phyloP scores from a whole-genome alignment of 2,888 invertebrate genomes.

The Rhodophaea formosa region DNA sequence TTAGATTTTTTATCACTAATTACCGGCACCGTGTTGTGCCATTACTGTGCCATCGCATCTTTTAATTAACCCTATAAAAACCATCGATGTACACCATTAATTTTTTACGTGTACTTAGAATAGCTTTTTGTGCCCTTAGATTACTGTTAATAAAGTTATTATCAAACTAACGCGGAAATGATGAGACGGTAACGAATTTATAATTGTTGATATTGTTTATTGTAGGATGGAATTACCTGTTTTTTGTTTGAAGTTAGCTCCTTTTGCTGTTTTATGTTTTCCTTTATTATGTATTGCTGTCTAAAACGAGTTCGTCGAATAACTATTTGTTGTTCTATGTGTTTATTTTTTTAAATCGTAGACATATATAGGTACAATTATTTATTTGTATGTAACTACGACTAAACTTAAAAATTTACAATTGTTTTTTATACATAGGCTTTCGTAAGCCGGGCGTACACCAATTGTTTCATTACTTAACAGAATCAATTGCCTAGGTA shows the following conservation, averaged over 20 bases:
- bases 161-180: constrained; percentile 2
- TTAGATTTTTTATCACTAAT: constrained; percentile 27
- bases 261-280: not conserved
- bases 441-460: too few species aligned
- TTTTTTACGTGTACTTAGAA: not conserved
- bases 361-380: too few species aligned
- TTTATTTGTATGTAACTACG: too few species aligned
- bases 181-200: constrained; percentile 7
- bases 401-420: too few species aligned
- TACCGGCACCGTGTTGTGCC: constrained; percentile 23
- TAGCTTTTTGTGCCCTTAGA: constrained; percentile 9
- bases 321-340: too few species aligned
- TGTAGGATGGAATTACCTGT: constrained; percentile 2
- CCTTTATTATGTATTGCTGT: not conserved
- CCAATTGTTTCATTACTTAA: too few species aligned
- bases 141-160: not conserved
- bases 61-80: not conserved
- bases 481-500: too few species aligned
- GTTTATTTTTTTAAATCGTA: too few species aligned
- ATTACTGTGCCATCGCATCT: constrained; percentile 14
- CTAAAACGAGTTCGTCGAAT: too few species aligned
- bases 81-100: not conserved
- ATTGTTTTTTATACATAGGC: too few species aligned
- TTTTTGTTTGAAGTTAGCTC: not conserved
- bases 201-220: constrained; percentile 7